These are phyloP conservation scores for Rhinophrynus dorsalis DNA, from an alignment of 2,797 vertebrate species.

Conservation along the genomic window DNA sequence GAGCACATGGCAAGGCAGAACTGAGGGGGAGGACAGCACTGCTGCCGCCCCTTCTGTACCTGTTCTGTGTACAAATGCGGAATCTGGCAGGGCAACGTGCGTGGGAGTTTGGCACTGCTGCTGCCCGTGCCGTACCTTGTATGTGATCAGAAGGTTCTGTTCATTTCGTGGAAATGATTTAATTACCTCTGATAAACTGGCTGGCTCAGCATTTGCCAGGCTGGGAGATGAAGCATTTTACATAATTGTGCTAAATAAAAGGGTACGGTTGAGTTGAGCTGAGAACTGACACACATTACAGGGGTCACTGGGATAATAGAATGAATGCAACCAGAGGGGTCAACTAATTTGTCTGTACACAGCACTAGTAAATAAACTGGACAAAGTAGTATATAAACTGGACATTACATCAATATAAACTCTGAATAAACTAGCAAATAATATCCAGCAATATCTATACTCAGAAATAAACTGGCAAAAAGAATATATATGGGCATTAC, in stretches of 20 bases:
- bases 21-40: constrained; percentile 38
- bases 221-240: background rate
- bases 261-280: background rate
- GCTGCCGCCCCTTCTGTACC: constrained; percentile 41
- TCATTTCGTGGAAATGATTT: constrained; percentile 36
- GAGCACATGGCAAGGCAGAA: constrained; percentile 36
- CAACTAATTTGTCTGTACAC: too few species aligned
- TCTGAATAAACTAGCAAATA: too few species aligned
- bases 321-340: background rate
- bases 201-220: background rate
- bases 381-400: too few species aligned
- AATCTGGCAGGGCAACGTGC: constrained; percentile 36
- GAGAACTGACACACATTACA: background rate
- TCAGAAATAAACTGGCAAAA: too few species aligned
- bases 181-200: constrained; percentile 38
- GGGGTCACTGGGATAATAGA: background rate
- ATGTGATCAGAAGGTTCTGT: constrained; percentile 39
- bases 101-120: constrained; percentile 44
- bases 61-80: constrained; percentile 25
- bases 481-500: too few species aligned
- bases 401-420: too few species aligned
- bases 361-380: too few species aligned
- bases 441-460: too few species aligned
- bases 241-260: constrained; percentile 11
- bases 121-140: constrained; percentile 34